Conservation (phyloP, 2,888 invertebrate genomes). For the Orthonevra nobilis region DNA sequence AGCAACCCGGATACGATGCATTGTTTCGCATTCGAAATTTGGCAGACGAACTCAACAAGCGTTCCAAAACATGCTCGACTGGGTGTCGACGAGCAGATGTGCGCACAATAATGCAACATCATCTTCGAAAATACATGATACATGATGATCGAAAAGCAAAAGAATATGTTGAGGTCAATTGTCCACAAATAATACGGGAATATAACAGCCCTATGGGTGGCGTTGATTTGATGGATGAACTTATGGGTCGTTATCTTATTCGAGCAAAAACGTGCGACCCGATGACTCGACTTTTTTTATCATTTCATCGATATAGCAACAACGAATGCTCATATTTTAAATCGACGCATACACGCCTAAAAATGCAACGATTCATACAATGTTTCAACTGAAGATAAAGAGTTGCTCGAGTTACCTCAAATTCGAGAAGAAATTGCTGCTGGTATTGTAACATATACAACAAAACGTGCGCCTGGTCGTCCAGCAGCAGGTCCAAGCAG, state of each 20-base stretch:
- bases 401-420: conserved; percentile 44
- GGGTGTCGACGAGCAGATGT: no score
- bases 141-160: conserved; percentile 54
- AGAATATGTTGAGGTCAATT: conserved; percentile 10
- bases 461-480: conserved; percentile 15
- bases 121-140: no score
- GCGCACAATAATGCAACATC: no score
- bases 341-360: conserved; percentile 7
- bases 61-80: no score
- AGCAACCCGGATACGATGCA: no score
- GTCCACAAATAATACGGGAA: conserved; percentile 71
- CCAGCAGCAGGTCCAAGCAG: conserved; percentile 5
- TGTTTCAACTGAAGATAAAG: conserved; percentile 26
- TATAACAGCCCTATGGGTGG: conserved; percentile 71
- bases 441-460: conserved; percentile 47
- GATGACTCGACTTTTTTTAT: conserved; percentile 13
- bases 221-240: conserved; percentile 5
- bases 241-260: conserved; percentile 5
- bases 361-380: conserved; percentile 23
- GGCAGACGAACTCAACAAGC: no score
- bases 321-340: conserved; percentile 14
- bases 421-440: conserved; percentile 57
- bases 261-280: conserved; percentile 4
- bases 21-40: no score
- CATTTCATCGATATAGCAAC: conserved; percentile 15